Evolutionary conservation across 2,888 invertebrate species (phyloP), one percentile per base, ranked within the genome.

Genomic region (Dinocampus coccinellae): DNA sequence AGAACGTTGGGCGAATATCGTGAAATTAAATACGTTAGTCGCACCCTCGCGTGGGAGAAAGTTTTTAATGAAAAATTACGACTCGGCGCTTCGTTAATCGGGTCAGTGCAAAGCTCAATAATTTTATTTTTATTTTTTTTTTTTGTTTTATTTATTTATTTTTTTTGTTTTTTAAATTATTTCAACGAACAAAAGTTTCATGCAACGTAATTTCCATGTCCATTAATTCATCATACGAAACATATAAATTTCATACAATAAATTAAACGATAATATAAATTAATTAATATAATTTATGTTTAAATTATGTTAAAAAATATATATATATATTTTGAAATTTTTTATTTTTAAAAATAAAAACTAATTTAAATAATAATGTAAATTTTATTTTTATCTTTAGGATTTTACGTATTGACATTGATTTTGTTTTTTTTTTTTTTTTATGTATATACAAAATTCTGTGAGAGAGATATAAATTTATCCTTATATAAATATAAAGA

Each of bases 11-110:
- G 75, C 62, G 66, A 75, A 75, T 78, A 78, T 77, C 76, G 72
- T 75, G 76, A 79, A 78, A 79, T 79, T 78, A 78, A 78, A 77
- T 74, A 76, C 72, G 72, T 47, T 67, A 75, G 71, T 69, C 63
- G 75, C 73, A 61, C 73, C 67, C 64, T 65, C 70, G 72, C 68
- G 72, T 72, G 66, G 76, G 47, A 70, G 67, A 77, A 79, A 79
- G 76, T 79, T 79, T 77, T 78, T 79, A 79, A 79, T 79, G 78
- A 78, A 77, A 79, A 78, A 77, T 78, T 76, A 79, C 76, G 58
- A 70, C 72, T 34, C 70, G 60, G 70, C 70, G 70, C 60, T 71
- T 26, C 70, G 66, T 64, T 39, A 53, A 65, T 58, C 47, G 36
- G 65, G 65, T 55, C 65, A 65, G 39, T 36, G 24, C 29, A 13